These are phyloP conservation scores for Erpetoichthys calabaricus DNA, from an alignment of 2,797 vertebrate species.

Conservation along the genomic window DNA sequence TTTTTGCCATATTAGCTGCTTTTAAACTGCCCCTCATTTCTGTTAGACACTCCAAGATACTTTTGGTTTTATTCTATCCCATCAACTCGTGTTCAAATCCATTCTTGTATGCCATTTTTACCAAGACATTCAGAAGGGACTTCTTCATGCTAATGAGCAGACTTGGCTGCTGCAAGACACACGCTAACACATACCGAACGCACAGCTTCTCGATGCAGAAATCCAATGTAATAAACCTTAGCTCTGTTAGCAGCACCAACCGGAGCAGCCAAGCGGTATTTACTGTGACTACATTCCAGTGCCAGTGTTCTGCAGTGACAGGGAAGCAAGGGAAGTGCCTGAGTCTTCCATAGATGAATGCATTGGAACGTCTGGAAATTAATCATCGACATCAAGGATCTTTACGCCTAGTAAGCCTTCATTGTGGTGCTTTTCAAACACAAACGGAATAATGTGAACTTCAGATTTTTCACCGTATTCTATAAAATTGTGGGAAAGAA, in stretches of 20 bases:
- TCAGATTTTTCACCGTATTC: too few relatives aligned
- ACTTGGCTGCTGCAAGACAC: slow-evolving; percentile 53
- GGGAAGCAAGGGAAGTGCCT: neutral
- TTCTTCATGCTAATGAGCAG: slow-evolving; percentile 61
- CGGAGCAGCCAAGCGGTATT: slow-evolving; percentile 29
- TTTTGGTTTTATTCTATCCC: slow-evolving; percentile 81
- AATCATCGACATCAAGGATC: too few relatives aligned
- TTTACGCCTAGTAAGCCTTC: too few relatives aligned
- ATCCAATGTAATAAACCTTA: slow-evolving; percentile 35
- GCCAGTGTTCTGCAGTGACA: slow-evolving; percentile 17
- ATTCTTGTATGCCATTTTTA: slow-evolving; percentile 85
- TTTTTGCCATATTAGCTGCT: slow-evolving; percentile 84
- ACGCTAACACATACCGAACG: slow-evolving; percentile 50
- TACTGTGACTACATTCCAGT: slow-evolving; percentile 25
- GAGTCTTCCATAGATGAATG: too few relatives aligned
- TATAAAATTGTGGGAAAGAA: too few relatives aligned
- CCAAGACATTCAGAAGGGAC: slow-evolving; percentile 70
- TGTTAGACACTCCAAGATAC: slow-evolving; percentile 80
- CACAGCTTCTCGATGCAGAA: slow-evolving; percentile 48
- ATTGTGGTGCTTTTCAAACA: too few relatives aligned
- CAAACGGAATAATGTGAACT: too few relatives aligned
- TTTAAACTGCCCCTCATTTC: slow-evolving; percentile 80
- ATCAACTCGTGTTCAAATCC: slow-evolving; percentile 89
- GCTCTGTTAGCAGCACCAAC: slow-evolving; percentile 24
- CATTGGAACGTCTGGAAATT: too few relatives aligned